These are phyloP conservation scores for Scalopus aquaticus DNA, from an alignment of 2,113 vertebrate genomes.

Conservation along the genomic window DNA sequence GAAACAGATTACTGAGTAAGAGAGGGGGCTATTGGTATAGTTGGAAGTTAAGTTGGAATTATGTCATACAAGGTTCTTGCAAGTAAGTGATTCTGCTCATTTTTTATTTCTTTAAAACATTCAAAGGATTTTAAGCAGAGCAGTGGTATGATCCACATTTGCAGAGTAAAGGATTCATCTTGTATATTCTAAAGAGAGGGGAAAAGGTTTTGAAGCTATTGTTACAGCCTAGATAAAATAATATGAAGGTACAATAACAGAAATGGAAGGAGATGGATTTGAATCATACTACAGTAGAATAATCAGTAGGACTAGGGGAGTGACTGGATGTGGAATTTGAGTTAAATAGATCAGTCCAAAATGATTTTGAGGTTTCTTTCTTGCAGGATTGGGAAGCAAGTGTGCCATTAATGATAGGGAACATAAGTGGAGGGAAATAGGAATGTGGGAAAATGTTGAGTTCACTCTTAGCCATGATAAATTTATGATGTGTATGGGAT, in stretches of 20 bases:
- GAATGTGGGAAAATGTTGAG: not conserved
- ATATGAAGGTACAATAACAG: not conserved
- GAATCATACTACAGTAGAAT: not conserved
- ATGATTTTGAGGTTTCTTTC: not conserved
- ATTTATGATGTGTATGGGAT: not conserved
- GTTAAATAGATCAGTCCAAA: not conserved
- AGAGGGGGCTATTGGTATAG: not conserved
- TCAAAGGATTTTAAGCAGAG: not conserved
- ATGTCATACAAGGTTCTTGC: not conserved
- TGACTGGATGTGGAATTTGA: not conserved
- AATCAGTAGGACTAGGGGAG: not conserved
- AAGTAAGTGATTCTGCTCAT: not conserved
- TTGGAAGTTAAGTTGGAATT: not conserved
- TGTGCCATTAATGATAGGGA: not conserved
- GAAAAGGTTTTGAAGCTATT: not conserved
- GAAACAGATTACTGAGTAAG: not conserved
- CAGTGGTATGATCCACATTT: not conserved
- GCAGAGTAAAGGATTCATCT: not conserved
- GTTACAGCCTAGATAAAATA: not conserved
- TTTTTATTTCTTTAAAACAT: constrained; percentile 11
- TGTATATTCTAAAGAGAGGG: not conserved
- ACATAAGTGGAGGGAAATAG: not conserved
- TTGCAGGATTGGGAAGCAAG: not conserved
- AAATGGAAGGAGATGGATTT: not conserved
- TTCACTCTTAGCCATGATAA: not conserved